Evolutionary conservation across 1,140 invertebrate genomes (phyloP).

Genomic region (Acromyrmex charruanus): DNA sequence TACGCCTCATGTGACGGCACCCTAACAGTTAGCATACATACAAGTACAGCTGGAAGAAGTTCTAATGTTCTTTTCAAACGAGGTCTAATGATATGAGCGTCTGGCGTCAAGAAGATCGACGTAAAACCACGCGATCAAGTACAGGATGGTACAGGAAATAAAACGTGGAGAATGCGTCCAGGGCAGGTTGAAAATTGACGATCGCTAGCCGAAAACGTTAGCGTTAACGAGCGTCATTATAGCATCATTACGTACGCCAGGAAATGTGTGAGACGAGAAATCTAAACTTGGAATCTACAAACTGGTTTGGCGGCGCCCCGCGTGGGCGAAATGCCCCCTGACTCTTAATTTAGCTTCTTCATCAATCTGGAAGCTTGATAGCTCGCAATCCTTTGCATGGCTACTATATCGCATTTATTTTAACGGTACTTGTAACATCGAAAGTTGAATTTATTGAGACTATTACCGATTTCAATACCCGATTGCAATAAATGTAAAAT

Average conservation of each 20-base stretch:
- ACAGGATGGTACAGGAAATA: conserved; percentile 2
- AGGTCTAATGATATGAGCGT: conserved; percentile 66
- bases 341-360: conserved; percentile 52
- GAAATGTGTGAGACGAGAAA: conserved; percentile 39
- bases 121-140: conserved; percentile 16
- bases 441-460: conserved; percentile 12
- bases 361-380: conserved; percentile 38
- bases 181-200: conserved; percentile 14
- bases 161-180: conserved; percentile 25
- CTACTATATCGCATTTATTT: conserved; percentile 21
- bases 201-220: conserved; percentile 24
- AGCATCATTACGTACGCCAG: conserved; percentile 11
- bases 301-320: conserved; percentile 46
- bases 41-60: conserved; percentile 23
- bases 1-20: neutral
- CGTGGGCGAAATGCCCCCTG: conserved; percentile 31
- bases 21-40: conserved; percentile 3
- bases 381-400: neutral
- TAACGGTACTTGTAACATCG: conserved; percentile 26
- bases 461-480: conserved; percentile 4
- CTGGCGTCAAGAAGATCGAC: conserved; percentile 58
- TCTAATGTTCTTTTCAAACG: conserved; percentile 33
- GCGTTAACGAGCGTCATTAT: conserved; percentile 45
- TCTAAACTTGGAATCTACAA: conserved; percentile 47
- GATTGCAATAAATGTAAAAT: conserved; percentile 24